A percentile compares a stretch with the other conserved stretches of the same genome.
These are phyloP conservation scores for Gymnothorax reevesii DNA, from an alignment of 2,797 vertebrate species.

Conservation along the genomic window DNA sequence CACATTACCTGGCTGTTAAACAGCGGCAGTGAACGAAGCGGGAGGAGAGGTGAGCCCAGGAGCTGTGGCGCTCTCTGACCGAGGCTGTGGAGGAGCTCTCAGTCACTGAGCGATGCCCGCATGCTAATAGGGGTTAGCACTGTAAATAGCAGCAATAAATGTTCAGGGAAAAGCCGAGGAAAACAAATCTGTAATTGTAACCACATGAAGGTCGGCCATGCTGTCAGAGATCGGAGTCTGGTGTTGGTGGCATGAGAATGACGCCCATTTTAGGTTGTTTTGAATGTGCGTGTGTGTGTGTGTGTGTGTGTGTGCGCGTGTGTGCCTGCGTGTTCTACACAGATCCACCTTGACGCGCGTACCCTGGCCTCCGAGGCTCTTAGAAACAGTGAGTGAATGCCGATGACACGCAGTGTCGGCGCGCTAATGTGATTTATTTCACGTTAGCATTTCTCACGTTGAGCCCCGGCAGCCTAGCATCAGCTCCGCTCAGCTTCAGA, in stretches of 20 bases:
- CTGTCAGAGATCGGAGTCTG: conserved; percentile 48
- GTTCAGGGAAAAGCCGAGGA: conserved; percentile 57
- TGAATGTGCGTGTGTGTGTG: neutral
- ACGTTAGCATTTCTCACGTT: conserved; percentile 42
- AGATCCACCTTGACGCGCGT: conserved; percentile 1
- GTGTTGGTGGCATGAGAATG: conserved; percentile 27
- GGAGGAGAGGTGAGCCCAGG: neutral
- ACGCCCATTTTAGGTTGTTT: neutral
- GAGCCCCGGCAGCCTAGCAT: conserved; percentile 44
- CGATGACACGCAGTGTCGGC: conserved; percentile 38
- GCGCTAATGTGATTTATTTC: conserved; percentile 50
- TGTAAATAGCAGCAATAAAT: conserved; percentile 51
- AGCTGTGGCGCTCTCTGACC: conserved; percentile 18
- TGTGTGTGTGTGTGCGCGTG: neutral
- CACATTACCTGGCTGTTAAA: neutral
- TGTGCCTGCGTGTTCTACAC: neutral
- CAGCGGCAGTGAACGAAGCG: neutral
- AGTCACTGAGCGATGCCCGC: neutral
- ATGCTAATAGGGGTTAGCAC: conserved; percentile 43
- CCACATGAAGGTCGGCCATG: conserved; percentile 65
- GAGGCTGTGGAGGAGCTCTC: conserved; percentile 28
- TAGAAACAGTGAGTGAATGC: conserved; percentile 26
- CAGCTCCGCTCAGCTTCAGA: conserved; percentile 55
- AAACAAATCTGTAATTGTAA: conserved; percentile 63
- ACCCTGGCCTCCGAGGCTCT: conserved; percentile 23